Conservation (phyloP, 2,888 invertebrate species). For the Pilophorus perplexus region DNA sequence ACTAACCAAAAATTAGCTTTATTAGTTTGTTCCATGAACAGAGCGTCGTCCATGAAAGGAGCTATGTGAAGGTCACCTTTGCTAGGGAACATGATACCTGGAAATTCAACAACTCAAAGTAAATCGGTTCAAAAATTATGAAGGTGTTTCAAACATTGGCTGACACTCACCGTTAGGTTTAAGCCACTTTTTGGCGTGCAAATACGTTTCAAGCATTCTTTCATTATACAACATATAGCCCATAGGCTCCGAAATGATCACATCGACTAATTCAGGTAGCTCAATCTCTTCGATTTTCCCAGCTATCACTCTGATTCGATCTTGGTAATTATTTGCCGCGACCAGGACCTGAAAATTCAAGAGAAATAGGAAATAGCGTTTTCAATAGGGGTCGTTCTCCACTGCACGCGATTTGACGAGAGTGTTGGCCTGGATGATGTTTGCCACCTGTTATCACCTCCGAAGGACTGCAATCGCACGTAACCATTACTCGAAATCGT, state of each 20-base stretch:
- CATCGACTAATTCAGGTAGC: constrained; percentile 90
- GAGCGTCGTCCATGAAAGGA: constrained; percentile 94
- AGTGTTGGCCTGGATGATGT: too few relatives aligned
- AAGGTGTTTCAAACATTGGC: not conserved
- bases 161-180: constrained; percentile 71
- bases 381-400: too few relatives aligned
- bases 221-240: constrained; percentile 99
- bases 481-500: too few relatives aligned
- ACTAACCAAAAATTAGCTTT: constrained; percentile 95
- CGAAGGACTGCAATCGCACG: too few relatives aligned
- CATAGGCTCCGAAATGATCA: constrained; percentile 99
- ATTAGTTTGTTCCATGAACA: constrained; percentile 96
- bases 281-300: constrained; percentile 99
- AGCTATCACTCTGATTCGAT: constrained; percentile 86
- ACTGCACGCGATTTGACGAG: too few relatives aligned
- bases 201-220: constrained; percentile 96
- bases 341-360: constrained; percentile 76
- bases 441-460: too few relatives aligned
- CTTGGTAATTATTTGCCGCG: constrained; percentile 81
- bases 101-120: too few relatives aligned
- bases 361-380: not conserved
- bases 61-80: constrained; percentile 95
- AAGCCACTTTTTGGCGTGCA: constrained; percentile 98
- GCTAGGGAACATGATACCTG: constrained; percentile 95
- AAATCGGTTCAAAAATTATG: constrained; percentile 6